Base-by-base conservation (phyloP, 2,888 invertebrate genomes). In the Melangyna quadrimaculata region DNA sequence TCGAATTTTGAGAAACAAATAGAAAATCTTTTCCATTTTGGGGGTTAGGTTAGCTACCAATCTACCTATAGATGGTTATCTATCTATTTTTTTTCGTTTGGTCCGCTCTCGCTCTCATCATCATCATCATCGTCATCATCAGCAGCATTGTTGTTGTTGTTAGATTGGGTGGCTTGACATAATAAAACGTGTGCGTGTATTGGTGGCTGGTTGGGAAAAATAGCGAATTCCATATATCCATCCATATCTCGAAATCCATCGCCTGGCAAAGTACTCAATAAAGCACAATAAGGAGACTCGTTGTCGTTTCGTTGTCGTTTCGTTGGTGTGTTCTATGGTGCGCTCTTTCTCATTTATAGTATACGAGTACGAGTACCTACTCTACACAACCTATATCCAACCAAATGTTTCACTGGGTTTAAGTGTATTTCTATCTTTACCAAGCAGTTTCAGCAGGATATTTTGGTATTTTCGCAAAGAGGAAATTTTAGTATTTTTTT, bases 401-500 rank as follows among this genome's bases (percentile, higher is more conserved):
- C 51, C 3, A 51, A 51, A 24, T 51, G 24, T 51, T 27, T 51
- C 77, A 81, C 81, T 86, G 81, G 81, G 80, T 78, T 65, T 86
- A 86, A 86, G 86, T 86, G 86, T 81, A 86, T 81, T n/a, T n/a
- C 86, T 86, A 78, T 81, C 59, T 59, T 35, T 35, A 22, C 14
- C 19, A 57, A 57, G 86, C 86, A 86, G 81, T 86, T 86, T 86
- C 86, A 86, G 86, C 86, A 86, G 86, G 86, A 86, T 86, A 86
- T 86, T 86, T 86, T 86, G 77, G 77, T 80, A 81, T 81, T 86
- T 86, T 86, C 81, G 80, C 80, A 80, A 80, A 86, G 80, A 86
- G 86, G 81, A 80, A 86, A 86, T 86, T 86, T 86, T 86, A 86
- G 86, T 86, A 86, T 86, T 86, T 86, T 86, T 86, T 86, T 86